phyloP scores from a whole-genome alignment of 1,140 invertebrate species.

The Drosophila insularis region DNA sequence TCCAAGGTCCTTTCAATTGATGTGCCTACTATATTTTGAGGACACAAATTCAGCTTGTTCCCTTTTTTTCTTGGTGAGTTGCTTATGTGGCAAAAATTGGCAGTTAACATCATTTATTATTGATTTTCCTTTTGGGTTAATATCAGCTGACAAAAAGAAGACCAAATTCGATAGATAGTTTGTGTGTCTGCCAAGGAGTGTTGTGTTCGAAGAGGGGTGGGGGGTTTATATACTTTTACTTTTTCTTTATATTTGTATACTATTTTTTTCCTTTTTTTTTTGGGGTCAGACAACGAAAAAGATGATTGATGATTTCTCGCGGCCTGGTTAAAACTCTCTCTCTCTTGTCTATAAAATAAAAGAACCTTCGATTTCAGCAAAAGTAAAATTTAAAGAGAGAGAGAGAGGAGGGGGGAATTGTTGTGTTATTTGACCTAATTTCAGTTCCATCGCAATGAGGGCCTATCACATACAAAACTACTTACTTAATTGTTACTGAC shows the following conservation, averaged over 20 bases:
- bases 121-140: conserved; percentile 61
- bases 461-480: conserved; percentile 35
- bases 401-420: neutral
- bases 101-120: conserved; percentile 81
- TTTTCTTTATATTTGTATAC: neutral
- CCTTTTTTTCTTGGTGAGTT: conserved; percentile 12
- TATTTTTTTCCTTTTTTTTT: conserved; percentile 27
- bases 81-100: conserved; percentile 72
- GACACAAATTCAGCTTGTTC: conserved; percentile 1
- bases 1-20: conserved; percentile 54
- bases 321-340: conserved; percentile 7
- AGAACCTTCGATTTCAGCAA: conserved; percentile 56
- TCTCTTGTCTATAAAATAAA: conserved; percentile 16
- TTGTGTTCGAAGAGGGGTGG: neutral
- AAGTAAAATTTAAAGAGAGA: neutral
- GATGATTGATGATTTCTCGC: conserved; percentile 67
- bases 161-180: conserved; percentile 13
- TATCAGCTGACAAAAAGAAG: conserved; percentile 38
- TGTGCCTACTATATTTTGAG: conserved; percentile 35
- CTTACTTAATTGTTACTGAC: conserved; percentile 26
- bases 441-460: conserved; percentile 20
- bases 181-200: conserved; percentile 19
- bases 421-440: conserved; percentile 45
- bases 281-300: conserved; percentile 62
- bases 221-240: conserved; percentile 26